These are phyloP conservation scores for Chondrosia reniformis DNA, from an alignment of 37 sponge, comb jelly and placozoan genomes.

Conservation along the genomic window DNA sequence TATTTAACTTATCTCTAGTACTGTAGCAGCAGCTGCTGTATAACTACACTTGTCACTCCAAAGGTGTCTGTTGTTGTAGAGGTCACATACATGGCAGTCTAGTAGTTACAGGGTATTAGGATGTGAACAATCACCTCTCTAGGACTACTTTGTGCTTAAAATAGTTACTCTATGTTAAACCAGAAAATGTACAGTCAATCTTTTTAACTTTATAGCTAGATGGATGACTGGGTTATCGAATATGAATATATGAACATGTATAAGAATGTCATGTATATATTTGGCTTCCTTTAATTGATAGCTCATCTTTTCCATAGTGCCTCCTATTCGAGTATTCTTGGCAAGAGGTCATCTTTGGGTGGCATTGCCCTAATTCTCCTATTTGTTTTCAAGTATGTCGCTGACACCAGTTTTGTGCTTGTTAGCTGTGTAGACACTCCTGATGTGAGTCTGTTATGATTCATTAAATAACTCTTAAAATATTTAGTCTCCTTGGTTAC, in stretches of 20 bases:
- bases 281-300: neutral
- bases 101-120: no score
- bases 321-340: slow-evolving; percentile 23
- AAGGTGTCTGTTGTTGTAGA: no score
- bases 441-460: slow-evolving; percentile 1
- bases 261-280: neutral
- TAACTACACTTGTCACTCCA: no score
- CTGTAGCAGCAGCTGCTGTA: no score
- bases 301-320: slow-evolving; percentile 30
- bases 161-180: neutral
- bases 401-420: slow-evolving; percentile 67
- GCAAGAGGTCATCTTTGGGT: slow-evolving; percentile 49
- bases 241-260: neutral
- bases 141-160: no score
- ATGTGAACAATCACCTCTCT: no score
- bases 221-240: neutral
- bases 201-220: neutral
- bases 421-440: slow-evolving; percentile 49
- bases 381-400: slow-evolving; percentile 75
- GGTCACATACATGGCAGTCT: no score
- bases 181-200: no score
- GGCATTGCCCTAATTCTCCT: slow-evolving; percentile 54
- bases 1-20: neutral
- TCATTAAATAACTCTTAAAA: neutral
- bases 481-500: neutral